Percentiles rank a stretch among this genome's conserved stretches.
phyloP scores from a whole-genome alignment of 2,888 invertebrate species.

The Drosophila hamatofila region DNA sequence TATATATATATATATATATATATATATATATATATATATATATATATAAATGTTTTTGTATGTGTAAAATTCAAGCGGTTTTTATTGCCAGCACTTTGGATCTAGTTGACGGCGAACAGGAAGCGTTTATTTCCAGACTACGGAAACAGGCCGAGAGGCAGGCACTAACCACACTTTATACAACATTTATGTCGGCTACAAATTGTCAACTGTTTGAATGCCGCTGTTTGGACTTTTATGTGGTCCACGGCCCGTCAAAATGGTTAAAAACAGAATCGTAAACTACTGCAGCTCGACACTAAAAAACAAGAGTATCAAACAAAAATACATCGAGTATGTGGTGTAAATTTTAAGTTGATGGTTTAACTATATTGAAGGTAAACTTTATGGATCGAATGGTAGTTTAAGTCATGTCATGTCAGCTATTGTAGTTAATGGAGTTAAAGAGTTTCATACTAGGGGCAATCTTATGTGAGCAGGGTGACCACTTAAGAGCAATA shows the following conservation, averaged over 20 bases:
- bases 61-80: slow-evolving; percentile 10
- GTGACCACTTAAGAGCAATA: neutral
- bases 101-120: neutral
- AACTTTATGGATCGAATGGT: too few relatives aligned
- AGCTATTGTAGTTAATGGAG: too few relatives aligned
- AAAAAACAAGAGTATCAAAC: neutral
- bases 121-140: slow-evolving; percentile 5
- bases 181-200: slow-evolving; percentile 6
- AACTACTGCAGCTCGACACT: neutral
- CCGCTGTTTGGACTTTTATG: slow-evolving; percentile 3
- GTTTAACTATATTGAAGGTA: neutral
- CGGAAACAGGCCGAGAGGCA: neutral
- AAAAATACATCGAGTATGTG: neutral
- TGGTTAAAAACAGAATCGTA: neutral
- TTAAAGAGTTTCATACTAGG: too few relatives aligned
- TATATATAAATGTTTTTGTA: neutral
- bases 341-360: neutral
- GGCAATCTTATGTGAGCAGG: neutral
- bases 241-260: neutral
- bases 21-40: neutral
- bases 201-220: slow-evolving; percentile 5
- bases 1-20: neutral
- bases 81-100: slow-evolving; percentile 22
- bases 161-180: slow-evolving; percentile 3
- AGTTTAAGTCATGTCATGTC: too few relatives aligned